phyloP scores from a whole-genome alignment of 2,888 invertebrate genomes.

The Leptinotarsa haldemani region DNA sequence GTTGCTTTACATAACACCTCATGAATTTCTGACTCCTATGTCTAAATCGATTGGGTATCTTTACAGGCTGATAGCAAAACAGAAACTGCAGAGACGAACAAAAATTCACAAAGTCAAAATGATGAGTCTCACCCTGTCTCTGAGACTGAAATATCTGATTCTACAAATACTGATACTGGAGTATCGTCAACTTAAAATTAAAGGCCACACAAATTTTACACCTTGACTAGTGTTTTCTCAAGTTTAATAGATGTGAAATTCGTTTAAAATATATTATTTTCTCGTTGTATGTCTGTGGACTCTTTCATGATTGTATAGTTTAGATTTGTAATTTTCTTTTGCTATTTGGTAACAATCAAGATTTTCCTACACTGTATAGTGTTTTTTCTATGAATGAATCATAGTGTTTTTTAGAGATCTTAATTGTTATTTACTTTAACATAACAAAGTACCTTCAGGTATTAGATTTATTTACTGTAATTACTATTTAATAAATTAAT shows the following conservation, averaged over 20 bases:
- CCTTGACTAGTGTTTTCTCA: slow-evolving; percentile 29
- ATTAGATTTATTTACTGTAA: slow-evolving; percentile 41
- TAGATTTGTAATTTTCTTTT: slow-evolving; percentile 33
- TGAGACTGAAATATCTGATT: slow-evolving; percentile 54
- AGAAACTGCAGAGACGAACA: slow-evolving; percentile 64
- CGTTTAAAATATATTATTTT: slow-evolving; percentile 33
- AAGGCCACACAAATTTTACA: slow-evolving; percentile 29
- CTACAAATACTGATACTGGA: slow-evolving; percentile 56
- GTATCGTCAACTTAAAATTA: slow-evolving; percentile 52
- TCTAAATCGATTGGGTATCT: slow-evolving; percentile 63
- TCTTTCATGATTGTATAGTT: slow-evolving; percentile 45
- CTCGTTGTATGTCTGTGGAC: slow-evolving; percentile 40
- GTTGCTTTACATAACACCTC: slow-evolving; percentile 35
- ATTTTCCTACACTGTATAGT: slow-evolving; percentile 7
- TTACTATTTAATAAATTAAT: slow-evolving; percentile 46
- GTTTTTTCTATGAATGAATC: slow-evolving; percentile 4
- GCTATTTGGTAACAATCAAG: slow-evolving; percentile 31
- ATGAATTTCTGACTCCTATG: slow-evolving; percentile 19
- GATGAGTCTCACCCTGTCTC: slow-evolving; percentile 54
- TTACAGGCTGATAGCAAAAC: slow-evolving; percentile 68
- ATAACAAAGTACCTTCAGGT: slow-evolving; percentile 21
- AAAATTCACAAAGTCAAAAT: slow-evolving; percentile 58
- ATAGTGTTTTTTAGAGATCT: no score
- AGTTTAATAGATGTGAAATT: slow-evolving; percentile 39
- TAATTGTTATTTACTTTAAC: no score